Percentiles rank a stretch among this genome's conserved stretches.
phyloP scores from a whole-genome alignment of 2,113 vertebrate genomes.

The Isichthys henryi region DNA sequence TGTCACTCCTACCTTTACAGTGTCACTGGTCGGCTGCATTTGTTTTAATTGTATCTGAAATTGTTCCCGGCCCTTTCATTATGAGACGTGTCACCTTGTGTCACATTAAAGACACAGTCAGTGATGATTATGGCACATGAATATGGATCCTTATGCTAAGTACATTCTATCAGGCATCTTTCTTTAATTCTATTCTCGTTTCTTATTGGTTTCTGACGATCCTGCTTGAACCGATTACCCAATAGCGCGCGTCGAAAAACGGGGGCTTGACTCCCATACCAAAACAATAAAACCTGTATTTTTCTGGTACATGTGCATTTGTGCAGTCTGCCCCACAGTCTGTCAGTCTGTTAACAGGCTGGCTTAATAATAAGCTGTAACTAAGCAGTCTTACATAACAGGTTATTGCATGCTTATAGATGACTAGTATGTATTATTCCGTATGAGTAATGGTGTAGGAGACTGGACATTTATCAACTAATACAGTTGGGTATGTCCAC shows the following conservation, averaged over 20 bases:
- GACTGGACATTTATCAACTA: background rate
- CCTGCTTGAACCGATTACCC: background rate
- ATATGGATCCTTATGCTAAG: background rate
- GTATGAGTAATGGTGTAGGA: background rate
- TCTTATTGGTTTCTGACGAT: background rate
- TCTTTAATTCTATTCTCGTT: background rate
- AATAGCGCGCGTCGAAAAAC: background rate
- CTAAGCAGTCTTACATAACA: background rate
- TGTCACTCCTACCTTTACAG: conserved; percentile 20
- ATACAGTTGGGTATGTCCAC: background rate
- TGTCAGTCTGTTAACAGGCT: background rate
- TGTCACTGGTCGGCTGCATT: conserved; percentile 25
- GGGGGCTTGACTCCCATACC: background rate
- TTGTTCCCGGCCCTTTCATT: conserved; percentile 24
- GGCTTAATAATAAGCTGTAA: background rate
- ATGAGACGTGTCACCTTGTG: conserved; percentile 36
- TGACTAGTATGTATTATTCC: background rate
- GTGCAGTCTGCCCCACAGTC: background rate
- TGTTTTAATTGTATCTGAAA: conserved; percentile 35
- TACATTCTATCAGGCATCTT: background rate
- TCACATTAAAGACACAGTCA: conserved; percentile 12
- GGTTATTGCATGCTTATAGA: background rate
- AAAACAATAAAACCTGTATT: background rate
- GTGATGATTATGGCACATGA: background rate
- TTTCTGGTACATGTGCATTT: background rate